Evolutionary conservation across 2,113 vertebrate species (phyloP).

Genomic region (Cyprinodon brontotheroides): DNA sequence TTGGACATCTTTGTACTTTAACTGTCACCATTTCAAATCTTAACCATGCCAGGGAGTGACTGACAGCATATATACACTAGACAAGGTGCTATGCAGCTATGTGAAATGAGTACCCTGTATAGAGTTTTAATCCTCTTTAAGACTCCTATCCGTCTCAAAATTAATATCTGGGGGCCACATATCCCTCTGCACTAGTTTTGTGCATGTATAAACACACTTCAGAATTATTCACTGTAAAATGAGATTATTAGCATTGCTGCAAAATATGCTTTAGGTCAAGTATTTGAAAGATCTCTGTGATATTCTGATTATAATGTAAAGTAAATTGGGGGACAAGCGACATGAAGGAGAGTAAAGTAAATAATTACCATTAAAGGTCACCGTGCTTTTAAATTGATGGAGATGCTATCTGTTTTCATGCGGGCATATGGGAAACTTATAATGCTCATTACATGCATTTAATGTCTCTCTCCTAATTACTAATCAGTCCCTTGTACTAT

Average conservation of each 20-base stretch:
- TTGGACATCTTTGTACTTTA: slow-evolving; percentile 81
- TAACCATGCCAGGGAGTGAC: slow-evolving; percentile 70
- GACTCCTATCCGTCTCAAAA: slow-evolving; percentile 75
- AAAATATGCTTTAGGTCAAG: slow-evolving; percentile 72
- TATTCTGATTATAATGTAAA: slow-evolving; percentile 70
- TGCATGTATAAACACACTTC: slow-evolving; percentile 57
- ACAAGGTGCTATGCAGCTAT: slow-evolving; percentile 67
- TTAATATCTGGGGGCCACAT: slow-evolving; percentile 76
- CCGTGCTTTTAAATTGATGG: slow-evolving; percentile 69
- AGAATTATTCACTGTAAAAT: slow-evolving; percentile 79
- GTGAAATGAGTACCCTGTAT: slow-evolving; percentile 74
- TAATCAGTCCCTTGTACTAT: slow-evolving; percentile 77
- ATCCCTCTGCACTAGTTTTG: slow-evolving; percentile 57
- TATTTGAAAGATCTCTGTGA: slow-evolving; percentile 71
- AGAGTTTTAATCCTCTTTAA: slow-evolving; percentile 80
- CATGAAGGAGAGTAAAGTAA: slow-evolving; percentile 58
- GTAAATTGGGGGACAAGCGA: slow-evolving; percentile 69
- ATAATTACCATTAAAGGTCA: slow-evolving; percentile 76
- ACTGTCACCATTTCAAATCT: slow-evolving; percentile 79
- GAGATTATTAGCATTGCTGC: slow-evolving; percentile 76
- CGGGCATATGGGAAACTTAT: slow-evolving; percentile 66
- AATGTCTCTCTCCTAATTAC: slow-evolving; percentile 75
- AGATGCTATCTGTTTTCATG: slow-evolving; percentile 70
- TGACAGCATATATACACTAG: slow-evolving; percentile 71
- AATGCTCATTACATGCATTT: slow-evolving; percentile 75